A percentile compares a stretch with the other conserved stretches of the same genome.
These are phyloP conservation scores for Dromococcyx pavoninus DNA, from an alignment of 2,797 vertebrate species.

Conservation along the genomic window DNA sequence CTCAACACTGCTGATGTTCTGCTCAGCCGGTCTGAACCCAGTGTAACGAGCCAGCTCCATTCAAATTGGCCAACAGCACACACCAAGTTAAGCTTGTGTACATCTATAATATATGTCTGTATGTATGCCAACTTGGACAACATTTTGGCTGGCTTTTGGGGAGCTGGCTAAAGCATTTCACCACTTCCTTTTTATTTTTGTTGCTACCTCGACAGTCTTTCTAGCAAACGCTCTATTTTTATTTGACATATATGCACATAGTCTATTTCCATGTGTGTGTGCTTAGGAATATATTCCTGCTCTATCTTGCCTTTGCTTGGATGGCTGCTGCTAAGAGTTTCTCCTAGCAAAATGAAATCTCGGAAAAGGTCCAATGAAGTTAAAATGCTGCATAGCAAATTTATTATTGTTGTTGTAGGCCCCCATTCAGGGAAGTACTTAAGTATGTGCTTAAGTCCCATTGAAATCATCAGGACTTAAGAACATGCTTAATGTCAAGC, in stretches of 20 bases:
- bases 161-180: conserved; percentile 25
- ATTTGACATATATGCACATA: not conserved
- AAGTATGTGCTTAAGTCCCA: conserved; percentile 55
- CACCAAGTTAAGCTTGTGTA: not conserved
- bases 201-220: conserved; percentile 1
- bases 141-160: conserved; percentile 46
- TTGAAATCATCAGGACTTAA: conserved; percentile 43
- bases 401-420: conserved; percentile 42
- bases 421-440: conserved; percentile 37
- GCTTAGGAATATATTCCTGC: not conserved
- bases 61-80: not conserved
- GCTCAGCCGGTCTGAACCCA: not conserved
- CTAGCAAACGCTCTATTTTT: conserved; percentile 30
- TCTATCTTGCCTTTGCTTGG: not conserved
- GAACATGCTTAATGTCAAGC: conserved; percentile 43
- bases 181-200: conserved; percentile 39
- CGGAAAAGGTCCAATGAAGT: not conserved
- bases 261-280: not conserved
- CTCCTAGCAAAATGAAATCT: not conserved
- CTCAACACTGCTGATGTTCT: not conserved
- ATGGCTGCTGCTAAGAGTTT: not conserved
- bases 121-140: conserved; percentile 12
- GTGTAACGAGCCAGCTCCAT: not conserved
- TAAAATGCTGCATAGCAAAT: conserved; percentile 8
- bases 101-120: not conserved